Evolutionary conservation across 1,140 invertebrate genomes (phyloP).

Genomic region (Magallana ariakensis): DNA sequence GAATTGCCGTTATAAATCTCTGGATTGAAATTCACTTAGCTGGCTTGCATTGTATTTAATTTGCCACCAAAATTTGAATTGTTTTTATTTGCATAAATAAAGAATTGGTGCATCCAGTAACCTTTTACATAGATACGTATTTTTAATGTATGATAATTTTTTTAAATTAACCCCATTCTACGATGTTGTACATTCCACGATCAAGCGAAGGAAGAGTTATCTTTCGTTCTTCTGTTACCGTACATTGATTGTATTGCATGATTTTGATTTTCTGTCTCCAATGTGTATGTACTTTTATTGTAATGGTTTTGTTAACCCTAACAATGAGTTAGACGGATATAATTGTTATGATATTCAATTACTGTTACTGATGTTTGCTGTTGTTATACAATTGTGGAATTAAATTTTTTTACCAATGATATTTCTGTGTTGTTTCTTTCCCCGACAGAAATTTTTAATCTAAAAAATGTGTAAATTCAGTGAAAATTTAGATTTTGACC

Average conservation of each 20-base stretch:
- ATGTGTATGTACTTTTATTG: neutral
- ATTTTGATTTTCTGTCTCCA: neutral
- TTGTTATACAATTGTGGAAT: constrained; percentile 21
- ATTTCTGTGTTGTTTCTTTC: too few relatives aligned
- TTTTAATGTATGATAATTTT: neutral
- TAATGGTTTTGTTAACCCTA: constrained; percentile 20
- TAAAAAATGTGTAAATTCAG: too few relatives aligned
- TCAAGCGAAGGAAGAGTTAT: neutral
- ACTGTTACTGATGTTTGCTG: constrained; percentile 30
- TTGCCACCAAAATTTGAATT: too few relatives aligned
- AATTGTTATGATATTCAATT: neutral
- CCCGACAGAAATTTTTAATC: too few relatives aligned
- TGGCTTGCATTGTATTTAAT: too few relatives aligned
- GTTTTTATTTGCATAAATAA: too few relatives aligned
- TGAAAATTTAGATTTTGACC: too few relatives aligned
- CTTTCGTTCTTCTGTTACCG: neutral
- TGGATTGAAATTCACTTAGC: too few relatives aligned
- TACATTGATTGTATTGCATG: neutral
- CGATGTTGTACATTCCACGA: neutral
- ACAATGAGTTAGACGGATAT: neutral
- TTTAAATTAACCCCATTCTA: neutral
- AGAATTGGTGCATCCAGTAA: neutral
- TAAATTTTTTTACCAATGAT: neutral
- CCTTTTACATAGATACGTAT: neutral
- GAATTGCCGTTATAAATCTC: too few relatives aligned